Percentiles rank a stretch among this genome's conserved stretches.
These are phyloP conservation scores for Octomys mimax DNA, from an alignment of 2,797 vertebrate species.

Conservation along the genomic window DNA sequence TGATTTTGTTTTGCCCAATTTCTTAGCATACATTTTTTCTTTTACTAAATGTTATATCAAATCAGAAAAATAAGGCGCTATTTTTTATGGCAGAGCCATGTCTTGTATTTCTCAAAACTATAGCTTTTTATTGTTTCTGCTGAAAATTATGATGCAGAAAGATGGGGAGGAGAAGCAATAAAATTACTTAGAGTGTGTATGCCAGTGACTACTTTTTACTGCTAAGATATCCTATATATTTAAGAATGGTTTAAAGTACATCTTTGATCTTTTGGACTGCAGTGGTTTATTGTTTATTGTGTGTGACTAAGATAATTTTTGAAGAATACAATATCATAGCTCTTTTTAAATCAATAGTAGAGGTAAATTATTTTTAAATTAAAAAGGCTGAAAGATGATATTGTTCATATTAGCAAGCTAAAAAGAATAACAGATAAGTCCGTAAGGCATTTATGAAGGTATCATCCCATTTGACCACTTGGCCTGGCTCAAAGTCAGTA, in stretches of 20 bases:
- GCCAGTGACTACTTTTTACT: not conserved
- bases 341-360: slow-evolving; percentile 19
- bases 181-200: not conserved
- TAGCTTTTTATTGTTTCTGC: not conserved
- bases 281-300: not conserved
- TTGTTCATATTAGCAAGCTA: not conserved
- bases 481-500: slow-evolving; percentile 44
- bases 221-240: not conserved
- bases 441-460: not conserved
- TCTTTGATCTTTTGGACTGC: not conserved
- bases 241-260: not conserved
- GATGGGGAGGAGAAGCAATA: fast-evolving
- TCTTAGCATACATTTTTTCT: not conserved
- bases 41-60: not conserved
- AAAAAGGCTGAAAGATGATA: not conserved
- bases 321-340: not conserved
- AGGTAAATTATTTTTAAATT: slow-evolving; percentile 20
- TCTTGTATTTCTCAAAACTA: not conserved
- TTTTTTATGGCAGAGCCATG: not conserved
- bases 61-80: not conserved
- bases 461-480: slow-evolving; percentile 7
- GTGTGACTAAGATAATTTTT: slow-evolving; percentile 13
- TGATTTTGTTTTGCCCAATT: not conserved
- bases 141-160: not conserved
- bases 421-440: not conserved